Conservation (phyloP, 2,113 vertebrate species). For the Catharus bicknelli region DNA sequence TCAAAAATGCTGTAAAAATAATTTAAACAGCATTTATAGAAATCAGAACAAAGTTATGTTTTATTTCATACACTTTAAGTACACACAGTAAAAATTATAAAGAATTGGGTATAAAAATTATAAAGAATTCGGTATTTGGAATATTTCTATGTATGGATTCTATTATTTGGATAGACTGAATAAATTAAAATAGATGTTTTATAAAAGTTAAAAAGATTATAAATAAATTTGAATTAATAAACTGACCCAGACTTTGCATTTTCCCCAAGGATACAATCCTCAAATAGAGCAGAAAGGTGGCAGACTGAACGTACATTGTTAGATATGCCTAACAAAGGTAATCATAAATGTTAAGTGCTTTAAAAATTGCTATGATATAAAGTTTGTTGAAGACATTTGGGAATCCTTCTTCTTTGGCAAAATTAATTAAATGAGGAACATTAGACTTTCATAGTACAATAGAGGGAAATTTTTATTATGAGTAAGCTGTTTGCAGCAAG, state of each 20-base stretch:
- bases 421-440: slow-evolving; percentile 28
- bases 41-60: not conserved
- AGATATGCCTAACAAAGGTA: not conserved
- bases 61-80: not conserved
- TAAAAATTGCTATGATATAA: not conserved
- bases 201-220: not conserved
- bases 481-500: not conserved
- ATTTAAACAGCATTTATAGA: not conserved
- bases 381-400: not conserved
- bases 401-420: not conserved
- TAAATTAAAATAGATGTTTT: not conserved
- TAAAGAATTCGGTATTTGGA: not conserved
- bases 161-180: not conserved
- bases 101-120: not conserved
- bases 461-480: not conserved
- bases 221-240: not conserved
- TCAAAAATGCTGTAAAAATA: not conserved
- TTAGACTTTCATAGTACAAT: not conserved
- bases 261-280: not conserved
- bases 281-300: not conserved
- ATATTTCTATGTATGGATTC: not conserved
- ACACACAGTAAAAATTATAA: not conserved
- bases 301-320: not conserved
- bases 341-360: not conserved
- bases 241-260: not conserved